phyloP scores from a whole-genome alignment of 2,113 vertebrate species.

The Dicaeum eximium region DNA sequence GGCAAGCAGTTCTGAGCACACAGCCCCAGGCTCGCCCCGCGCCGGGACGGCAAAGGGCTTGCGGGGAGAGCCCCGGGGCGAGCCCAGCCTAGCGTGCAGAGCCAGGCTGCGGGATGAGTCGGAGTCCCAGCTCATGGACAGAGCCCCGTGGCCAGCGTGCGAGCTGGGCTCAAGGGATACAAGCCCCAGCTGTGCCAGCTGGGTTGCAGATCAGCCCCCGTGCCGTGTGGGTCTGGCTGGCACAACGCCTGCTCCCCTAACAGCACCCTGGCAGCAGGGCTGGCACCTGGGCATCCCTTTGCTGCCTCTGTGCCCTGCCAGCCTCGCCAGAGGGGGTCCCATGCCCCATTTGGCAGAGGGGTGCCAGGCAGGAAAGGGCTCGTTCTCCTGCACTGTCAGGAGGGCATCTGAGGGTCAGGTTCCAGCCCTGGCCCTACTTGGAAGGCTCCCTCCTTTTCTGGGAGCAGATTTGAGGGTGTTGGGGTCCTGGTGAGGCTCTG shows the following conservation, averaged over 20 bases:
- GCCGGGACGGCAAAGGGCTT: background rate
- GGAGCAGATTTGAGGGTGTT: background rate
- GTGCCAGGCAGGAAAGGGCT: background rate
- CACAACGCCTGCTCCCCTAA: accelerated
- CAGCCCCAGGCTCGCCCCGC: background rate
- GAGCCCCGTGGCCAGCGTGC: background rate
- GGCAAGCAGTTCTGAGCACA: background rate
- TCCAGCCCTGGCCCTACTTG: background rate
- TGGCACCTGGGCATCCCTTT: background rate
- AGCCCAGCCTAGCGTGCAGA: accelerated
- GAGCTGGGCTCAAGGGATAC: too few relatives aligned
- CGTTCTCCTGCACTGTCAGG: accelerated
- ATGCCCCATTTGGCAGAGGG: accelerated
- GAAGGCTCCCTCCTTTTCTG: background rate
- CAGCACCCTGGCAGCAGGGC: background rate
- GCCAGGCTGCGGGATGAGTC: accelerated
- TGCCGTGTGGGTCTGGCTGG: background rate
- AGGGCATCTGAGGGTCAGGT: accelerated
- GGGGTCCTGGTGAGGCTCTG: background rate
- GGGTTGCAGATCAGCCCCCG: background rate
- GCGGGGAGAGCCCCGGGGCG: background rate
- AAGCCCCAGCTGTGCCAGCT: accelerated
- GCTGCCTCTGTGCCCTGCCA: background rate
- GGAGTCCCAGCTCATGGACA: background rate
- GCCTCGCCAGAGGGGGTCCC: background rate